Base-by-base conservation (phyloP, 2,113 vertebrate species). In the Zosterops lateralis region DNA sequence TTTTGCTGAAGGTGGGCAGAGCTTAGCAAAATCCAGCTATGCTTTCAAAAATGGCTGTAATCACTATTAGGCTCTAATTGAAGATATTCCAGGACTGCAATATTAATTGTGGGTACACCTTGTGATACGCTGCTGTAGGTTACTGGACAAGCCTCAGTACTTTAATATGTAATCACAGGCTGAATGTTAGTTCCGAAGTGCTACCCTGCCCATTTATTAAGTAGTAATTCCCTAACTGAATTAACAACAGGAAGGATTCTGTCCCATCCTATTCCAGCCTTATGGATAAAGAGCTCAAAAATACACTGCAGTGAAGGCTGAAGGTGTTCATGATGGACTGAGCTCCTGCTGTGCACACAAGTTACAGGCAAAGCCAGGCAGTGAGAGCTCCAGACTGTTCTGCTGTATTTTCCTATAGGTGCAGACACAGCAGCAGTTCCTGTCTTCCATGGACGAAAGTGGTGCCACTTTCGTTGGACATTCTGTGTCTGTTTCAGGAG, bases 81-180 rank as follows among this genome's bases (percentile, higher is more conserved):
- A 91, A 93, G 26, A 31, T 86, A 93, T 89, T 84, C 45, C 18
- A 45, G 91, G 85, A 95, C 71, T 22, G 9, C 77, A 96, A 25
- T 57, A 67, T 76, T 91, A 54, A 32, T 72, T 82, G 79, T 61
- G 74, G 29, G 14, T 91, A 92, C 71, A 77, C 54, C 88, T 95
- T 97, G 62, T 95, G 89, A 93, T 94, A 57, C 28, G 44, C 67
- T 95, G 83, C 47, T 92, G 48, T 84, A 56, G 64, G 87, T 77
- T 71, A 64, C 71, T 90, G 87, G 88, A 89, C 70, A 91, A 94
- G 65, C 83, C 87, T 90, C 61, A 12, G 72, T 25, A 38, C 44
- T 90, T 97, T 54, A 89, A 86, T 78, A 64, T 53, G 85, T 68
- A 96, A 95, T 64, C 92, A 84, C 25, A 18, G 22, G 22, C 48